Base-by-base conservation (phyloP, 2,797 vertebrate genomes). In the Poeciliopsis presidionis region DNA sequence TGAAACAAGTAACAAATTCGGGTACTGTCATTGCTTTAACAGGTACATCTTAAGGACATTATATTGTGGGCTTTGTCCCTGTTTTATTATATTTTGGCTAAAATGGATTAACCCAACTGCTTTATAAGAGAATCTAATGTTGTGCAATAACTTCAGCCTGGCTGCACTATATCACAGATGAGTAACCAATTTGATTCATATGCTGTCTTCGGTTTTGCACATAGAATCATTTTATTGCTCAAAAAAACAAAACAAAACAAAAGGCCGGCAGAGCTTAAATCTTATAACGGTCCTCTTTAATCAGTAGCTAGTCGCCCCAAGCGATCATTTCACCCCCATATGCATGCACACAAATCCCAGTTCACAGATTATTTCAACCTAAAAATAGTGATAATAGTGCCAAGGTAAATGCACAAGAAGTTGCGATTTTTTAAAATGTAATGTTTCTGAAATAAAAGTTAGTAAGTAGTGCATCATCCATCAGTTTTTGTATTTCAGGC, bases 1-100 rank as follows among this genome's bases (percentile, higher is more conserved):
- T 46, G 18, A 81, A 67, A 65, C 41, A 55, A 20, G 4, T 46
- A 13, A 12, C 25, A 18, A 55, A 77, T 77, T 72, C 25, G 3
- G 9, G 30, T 3, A 2, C 78, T 9, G 22, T 73, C 72, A 82
- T 51, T 5, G 74, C 61, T 75, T 69, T 55, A 75, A 49, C 53
- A 79, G 46, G 49, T 63, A 76, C 5, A 59, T 39, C 16, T 71
- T 36, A 63, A 25, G 57, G 22, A 39, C 18, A 20, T 28, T 36
- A 36, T 16, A 22, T 33, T 49, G 11, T 20, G 33, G 14, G 28
- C 25, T 39, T 2, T 69, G 46, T n/a, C 8, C n/a, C 36, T 76
- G 36, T 30, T 30, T 43, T 28, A 49, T 69, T 39, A 18, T 49
- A 18, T 36, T 51, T 43, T 71, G 75, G 28, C 36, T 28, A 2